These are phyloP conservation scores for Protobothrops flavoviridis DNA, from an alignment of 2,113 vertebrate species.

Conservation along the genomic window DNA sequence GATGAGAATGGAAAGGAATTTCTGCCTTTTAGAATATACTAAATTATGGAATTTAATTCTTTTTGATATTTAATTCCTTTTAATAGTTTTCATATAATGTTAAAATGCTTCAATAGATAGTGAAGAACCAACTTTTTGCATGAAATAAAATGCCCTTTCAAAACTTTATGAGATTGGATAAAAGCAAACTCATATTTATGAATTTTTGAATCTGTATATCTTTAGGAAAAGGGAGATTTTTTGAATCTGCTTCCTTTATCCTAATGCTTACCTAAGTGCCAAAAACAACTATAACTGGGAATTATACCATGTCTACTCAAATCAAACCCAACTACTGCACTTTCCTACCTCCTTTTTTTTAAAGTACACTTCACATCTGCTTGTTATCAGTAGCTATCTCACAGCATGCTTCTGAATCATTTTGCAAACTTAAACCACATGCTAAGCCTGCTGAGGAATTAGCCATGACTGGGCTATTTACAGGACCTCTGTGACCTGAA, in stretches of 20 bases:
- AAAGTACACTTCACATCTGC: constrained; percentile 75
- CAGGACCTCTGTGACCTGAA: constrained; percentile 67
- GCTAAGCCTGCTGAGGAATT: constrained; percentile 72
- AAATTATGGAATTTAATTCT: not conserved
- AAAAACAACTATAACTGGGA: constrained; percentile 9
- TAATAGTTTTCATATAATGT: not conserved
- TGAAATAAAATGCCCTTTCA: not conserved
- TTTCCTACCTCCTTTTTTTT: constrained; percentile 54
- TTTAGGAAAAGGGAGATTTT: not conserved
- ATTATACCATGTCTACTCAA: constrained; percentile 38
- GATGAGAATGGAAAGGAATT: not conserved
- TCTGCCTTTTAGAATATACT: not conserved
- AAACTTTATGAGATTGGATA: not conserved
- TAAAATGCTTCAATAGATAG: not conserved
- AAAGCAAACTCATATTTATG: not conserved
- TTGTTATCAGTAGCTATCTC: constrained; percentile 80
- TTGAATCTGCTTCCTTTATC: not conserved
- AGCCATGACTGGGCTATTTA: constrained; percentile 72
- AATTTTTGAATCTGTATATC: not conserved
- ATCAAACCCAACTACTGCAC: constrained; percentile 46
- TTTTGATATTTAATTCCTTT: not conserved
- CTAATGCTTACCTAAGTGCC: not conserved
- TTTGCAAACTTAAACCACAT: constrained; percentile 83
- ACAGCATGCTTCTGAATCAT: constrained; percentile 69
- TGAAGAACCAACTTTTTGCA: not conserved